A percentile compares a stretch with the other conserved stretches of the same genome.
These are phyloP conservation scores for Marasmarcha lunaedactyla DNA, from an alignment of 2,888 invertebrate species.

Conservation along the genomic window DNA sequence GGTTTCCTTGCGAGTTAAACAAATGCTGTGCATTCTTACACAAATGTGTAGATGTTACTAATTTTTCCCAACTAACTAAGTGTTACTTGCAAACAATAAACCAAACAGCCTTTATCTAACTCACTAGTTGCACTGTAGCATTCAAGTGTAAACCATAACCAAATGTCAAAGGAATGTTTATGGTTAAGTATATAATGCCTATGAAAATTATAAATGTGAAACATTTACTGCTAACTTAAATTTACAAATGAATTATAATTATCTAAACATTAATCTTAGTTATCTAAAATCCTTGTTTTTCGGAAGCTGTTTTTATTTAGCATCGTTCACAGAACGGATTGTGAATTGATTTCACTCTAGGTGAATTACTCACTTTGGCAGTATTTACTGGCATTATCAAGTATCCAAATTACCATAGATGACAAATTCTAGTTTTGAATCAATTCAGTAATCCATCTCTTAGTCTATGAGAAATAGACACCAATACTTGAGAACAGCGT, in stretches of 20 bases:
- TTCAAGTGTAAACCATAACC: slow-evolving; percentile 51
- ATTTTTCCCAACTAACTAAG: too few species aligned
- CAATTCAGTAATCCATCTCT: slow-evolving; percentile 50
- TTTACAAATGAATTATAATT: slow-evolving; percentile 63
- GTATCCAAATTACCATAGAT: slow-evolving; percentile 33
- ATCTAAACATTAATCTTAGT: slow-evolving; percentile 62
- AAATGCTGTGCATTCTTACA: too few species aligned
- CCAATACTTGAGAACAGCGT: slow-evolving; percentile 55
- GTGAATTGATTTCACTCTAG: slow-evolving; percentile 55
- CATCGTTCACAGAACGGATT: slow-evolving; percentile 68
- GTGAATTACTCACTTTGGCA: slow-evolving; percentile 66
- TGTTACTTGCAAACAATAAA: too few species aligned
- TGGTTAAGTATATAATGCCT: slow-evolving; percentile 68
- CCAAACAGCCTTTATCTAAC: slow-evolving; percentile 12
- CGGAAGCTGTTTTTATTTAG: slow-evolving; percentile 53
- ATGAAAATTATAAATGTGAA: slow-evolving; percentile 63
- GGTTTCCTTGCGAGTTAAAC: background rate
- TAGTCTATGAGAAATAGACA: slow-evolving; percentile 47
- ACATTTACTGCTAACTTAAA: slow-evolving; percentile 66
- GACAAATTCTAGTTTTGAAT: slow-evolving; percentile 21
- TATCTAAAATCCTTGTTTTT: slow-evolving; percentile 58
- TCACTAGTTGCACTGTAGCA: slow-evolving; percentile 12
- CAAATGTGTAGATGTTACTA: too few species aligned
- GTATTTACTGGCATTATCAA: slow-evolving; percentile 56
- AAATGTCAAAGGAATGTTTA: slow-evolving; percentile 67